phyloP scores from a whole-genome alignment of 2,113 vertebrate species.

The Heliornis fulica region DNA sequence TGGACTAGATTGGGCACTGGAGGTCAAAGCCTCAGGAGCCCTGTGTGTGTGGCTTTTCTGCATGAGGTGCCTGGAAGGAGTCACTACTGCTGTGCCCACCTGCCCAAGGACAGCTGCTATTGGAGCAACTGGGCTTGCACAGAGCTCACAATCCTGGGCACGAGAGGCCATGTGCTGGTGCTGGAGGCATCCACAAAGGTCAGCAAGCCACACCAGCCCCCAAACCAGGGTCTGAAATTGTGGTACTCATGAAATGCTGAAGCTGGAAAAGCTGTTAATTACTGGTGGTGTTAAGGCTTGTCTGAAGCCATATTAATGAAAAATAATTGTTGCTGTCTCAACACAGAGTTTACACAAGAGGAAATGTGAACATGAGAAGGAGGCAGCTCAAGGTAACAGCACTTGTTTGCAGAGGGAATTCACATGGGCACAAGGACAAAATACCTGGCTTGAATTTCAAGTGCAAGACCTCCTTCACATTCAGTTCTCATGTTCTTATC shows the following conservation, averaged over 20 bases:
- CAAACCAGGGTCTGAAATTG: not conserved
- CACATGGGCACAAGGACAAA: not conserved
- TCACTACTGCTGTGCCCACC: rapidly evolving
- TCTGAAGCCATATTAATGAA: not conserved
- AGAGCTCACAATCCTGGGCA: rapidly evolving
- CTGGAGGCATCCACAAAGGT: rapidly evolving
- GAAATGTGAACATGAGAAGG: not conserved
- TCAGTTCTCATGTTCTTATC: not conserved
- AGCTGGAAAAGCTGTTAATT: not conserved
- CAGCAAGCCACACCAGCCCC: rapidly evolving
- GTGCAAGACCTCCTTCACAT: not conserved
- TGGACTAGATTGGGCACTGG: rapidly evolving
- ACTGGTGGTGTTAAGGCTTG: not conserved
- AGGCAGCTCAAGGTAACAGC: not conserved
- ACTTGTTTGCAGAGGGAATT: not conserved
- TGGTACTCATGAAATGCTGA: rapidly evolving
- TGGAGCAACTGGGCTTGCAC: rapidly evolving
- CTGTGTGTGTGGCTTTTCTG: rapidly evolving
- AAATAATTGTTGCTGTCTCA: not conserved
- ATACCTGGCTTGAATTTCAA: slow-evolving; percentile 2
- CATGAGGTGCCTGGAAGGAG: not conserved
- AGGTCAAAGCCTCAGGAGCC: rapidly evolving
- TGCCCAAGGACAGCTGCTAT: rapidly evolving
- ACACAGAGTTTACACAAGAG: not conserved
- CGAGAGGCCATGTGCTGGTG: rapidly evolving